Conservation (phyloP, 2,888 invertebrate species). For the Polyploca ridens region DNA sequence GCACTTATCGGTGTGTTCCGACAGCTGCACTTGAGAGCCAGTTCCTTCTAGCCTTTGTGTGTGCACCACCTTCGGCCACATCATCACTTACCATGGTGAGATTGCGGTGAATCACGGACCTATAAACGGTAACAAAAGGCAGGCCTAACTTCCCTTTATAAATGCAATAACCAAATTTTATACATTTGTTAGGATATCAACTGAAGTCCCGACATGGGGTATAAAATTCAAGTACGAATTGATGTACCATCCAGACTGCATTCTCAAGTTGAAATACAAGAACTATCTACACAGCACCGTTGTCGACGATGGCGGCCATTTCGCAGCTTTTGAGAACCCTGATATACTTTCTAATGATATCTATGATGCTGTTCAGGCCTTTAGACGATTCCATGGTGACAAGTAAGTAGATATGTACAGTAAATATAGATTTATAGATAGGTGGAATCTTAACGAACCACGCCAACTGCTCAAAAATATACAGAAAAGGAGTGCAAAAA, state of each 20-base stretch:
- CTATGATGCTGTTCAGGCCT: slow-evolving; percentile 83
- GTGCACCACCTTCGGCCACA: too few species aligned
- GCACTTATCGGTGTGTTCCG: too few species aligned
- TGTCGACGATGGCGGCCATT: slow-evolving; percentile 91
- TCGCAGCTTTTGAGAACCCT: slow-evolving; percentile 93
- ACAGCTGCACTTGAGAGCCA: too few species aligned
- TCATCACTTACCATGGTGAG: too few species aligned
- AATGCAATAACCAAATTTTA: slow-evolving; percentile 5
- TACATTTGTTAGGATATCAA: slow-evolving; percentile 81
- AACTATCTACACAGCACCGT: slow-evolving; percentile 89
- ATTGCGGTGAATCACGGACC: neutral
- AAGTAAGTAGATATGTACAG: slow-evolving; percentile 30
- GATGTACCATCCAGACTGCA: slow-evolving; percentile 81
- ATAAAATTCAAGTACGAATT: slow-evolving; percentile 90
- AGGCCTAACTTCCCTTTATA: too few species aligned
- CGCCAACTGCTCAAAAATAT: too few species aligned
- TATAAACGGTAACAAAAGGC: too few species aligned
- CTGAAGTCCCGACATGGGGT: slow-evolving; percentile 89
- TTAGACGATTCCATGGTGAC: slow-evolving; percentile 54
- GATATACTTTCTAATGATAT: slow-evolving; percentile 89
- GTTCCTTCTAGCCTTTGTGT: too few species aligned
- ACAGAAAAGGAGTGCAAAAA: too few species aligned
- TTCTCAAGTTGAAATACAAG: slow-evolving; percentile 84
- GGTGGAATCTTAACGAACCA: too few species aligned
- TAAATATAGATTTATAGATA: too few species aligned